These are phyloP conservation scores for Jaculus jaculus DNA, from an alignment of 2,113 vertebrate species.

Conservation along the genomic window DNA sequence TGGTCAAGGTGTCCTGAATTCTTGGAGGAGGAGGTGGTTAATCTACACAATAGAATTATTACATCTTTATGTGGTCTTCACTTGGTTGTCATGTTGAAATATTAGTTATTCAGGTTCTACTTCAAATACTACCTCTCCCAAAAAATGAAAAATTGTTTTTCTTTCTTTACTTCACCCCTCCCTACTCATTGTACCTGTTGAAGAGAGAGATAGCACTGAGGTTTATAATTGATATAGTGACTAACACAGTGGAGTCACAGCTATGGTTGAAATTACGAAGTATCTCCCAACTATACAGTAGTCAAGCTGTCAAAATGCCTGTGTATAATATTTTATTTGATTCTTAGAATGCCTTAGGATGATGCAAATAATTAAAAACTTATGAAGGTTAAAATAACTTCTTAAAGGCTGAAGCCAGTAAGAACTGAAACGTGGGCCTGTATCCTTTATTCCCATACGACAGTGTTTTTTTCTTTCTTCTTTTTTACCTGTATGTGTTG, in stretches of 20 bases:
- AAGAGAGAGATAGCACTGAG: conserved; percentile 12
- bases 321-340: neutral
- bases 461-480: neutral
- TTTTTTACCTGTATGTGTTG: too few species aligned
- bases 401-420: conserved; percentile 48
- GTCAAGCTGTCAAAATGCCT: conserved; percentile 38
- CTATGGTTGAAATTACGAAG: neutral
- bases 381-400: conserved; percentile 8
- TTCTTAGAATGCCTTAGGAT: neutral
- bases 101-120: conserved; percentile 7
- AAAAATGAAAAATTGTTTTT: neutral
- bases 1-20: neutral
- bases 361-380: conserved; percentile 40
- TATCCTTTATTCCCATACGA: neutral
- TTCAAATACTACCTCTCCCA: conserved; percentile 40
- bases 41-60: neutral
- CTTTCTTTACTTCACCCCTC: neutral
- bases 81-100: neutral
- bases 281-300: neutral
- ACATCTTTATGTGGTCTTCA: conserved; percentile 27
- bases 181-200: neutral
- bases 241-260: neutral
- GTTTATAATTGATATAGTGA: neutral
- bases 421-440: neutral
- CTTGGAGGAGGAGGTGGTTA: neutral